A percentile compares a stretch with the other conserved stretches of the same genome.
Evolutionary conservation across 2,797 vertebrate genomes (phyloP).

Genomic region (Poecile montanus): DNA sequence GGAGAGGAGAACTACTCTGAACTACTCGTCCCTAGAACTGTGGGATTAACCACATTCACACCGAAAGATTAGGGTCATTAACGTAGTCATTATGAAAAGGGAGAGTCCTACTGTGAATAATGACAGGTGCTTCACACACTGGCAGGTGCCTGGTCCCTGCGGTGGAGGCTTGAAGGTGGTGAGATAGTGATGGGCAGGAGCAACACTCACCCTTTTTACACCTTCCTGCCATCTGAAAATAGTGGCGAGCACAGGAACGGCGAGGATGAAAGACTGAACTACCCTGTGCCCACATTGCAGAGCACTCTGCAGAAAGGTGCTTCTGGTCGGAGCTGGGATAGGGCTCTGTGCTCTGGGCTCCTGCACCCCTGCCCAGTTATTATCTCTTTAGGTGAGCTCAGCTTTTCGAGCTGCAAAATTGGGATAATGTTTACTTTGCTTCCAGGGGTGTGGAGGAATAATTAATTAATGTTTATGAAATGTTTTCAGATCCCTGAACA

Average conservation of each 20-base stretch:
- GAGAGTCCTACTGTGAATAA: constrained; percentile 24
- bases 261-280: neutral
- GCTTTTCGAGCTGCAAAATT: neutral
- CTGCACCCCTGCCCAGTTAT: neutral
- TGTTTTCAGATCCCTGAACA: constrained; percentile 21
- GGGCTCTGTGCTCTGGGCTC: neutral
- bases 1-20: neutral
- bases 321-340: neutral
- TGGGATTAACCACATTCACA: constrained; percentile 25
- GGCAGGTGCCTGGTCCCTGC: neutral
- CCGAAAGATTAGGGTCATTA: constrained; percentile 5
- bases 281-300: neutral
- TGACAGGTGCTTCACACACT: neutral
- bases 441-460: constrained; percentile 34
- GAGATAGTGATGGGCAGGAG: neutral
- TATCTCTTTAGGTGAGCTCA: constrained; percentile 1
- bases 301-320: neutral
- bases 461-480: constrained; percentile 54
- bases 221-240: neutral
- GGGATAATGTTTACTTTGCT: constrained; percentile 22
- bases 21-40: neutral
- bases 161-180: neutral
- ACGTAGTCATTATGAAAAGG: neutral
- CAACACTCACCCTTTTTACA: neutral
- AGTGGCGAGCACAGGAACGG: fast-evolving